phyloP scores from a whole-genome alignment of 2,797 vertebrate species.

The Sorex maritimensis region DNA sequence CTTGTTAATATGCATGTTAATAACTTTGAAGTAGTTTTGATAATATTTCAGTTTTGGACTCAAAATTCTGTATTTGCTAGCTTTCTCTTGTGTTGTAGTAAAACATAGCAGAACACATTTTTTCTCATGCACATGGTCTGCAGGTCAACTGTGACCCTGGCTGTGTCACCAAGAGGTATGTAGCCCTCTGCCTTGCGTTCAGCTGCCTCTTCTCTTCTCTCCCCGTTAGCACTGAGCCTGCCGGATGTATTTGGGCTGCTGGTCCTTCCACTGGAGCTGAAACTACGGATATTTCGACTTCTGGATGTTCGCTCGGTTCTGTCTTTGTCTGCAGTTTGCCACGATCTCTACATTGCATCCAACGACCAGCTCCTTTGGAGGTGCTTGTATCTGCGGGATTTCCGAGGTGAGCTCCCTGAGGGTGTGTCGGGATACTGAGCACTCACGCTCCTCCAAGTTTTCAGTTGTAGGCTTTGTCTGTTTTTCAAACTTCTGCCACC shows the following conservation, averaged over 20 bases:
- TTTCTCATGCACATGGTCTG: too few relatives aligned
- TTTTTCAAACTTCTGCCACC: background rate
- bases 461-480: conserved; percentile 16
- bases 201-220: background rate
- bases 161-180: too few relatives aligned
- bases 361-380: conserved; percentile 96
- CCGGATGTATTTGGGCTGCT: conserved; percentile 96
- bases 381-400: conserved; percentile 95
- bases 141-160: too few relatives aligned
- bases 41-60: background rate
- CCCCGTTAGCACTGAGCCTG: conserved; percentile 93
- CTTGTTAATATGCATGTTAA: background rate
- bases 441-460: conserved; percentile 38
- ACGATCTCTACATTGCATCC: conserved; percentile 90
- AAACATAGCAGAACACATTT: background rate
- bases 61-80: background rate
- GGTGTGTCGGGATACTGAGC: background rate
- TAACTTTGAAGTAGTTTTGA: background rate
- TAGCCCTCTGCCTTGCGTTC: background rate
- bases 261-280: conserved; percentile 95
- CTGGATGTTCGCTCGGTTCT: conserved; percentile 94
- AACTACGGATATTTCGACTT: conserved; percentile 95
- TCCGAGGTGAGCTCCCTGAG: conserved; percentile 90
- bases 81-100: background rate
- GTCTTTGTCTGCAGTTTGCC: conserved; percentile 93